A percentile compares a stretch with the other conserved stretches of the same genome.
Conservation (phyloP, 2,888 invertebrate species). For the Lepidochitona cinerea region DNA sequence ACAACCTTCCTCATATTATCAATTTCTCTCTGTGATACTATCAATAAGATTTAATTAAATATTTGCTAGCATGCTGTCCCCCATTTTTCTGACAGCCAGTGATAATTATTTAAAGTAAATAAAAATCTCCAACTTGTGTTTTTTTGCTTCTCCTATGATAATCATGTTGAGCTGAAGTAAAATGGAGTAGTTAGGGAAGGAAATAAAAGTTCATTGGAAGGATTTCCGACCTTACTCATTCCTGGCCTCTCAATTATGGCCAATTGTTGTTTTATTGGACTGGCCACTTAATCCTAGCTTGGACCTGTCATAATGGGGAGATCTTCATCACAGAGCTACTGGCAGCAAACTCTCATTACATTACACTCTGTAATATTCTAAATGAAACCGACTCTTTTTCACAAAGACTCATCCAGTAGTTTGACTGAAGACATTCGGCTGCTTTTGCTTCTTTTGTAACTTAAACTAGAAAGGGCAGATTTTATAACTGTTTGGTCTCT, state of each 20-base stretch:
- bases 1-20: background rate
- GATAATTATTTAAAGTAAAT: too few species aligned
- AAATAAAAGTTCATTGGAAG: too few species aligned
- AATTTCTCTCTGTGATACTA: background rate
- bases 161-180: too few species aligned
- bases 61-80: too few species aligned
- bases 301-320: conserved; percentile 5
- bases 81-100: too few species aligned
- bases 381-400: background rate
- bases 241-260: background rate
- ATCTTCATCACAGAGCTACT: background rate
- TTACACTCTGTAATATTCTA: background rate
- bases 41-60: background rate
- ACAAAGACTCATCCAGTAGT: background rate
- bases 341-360: conserved; percentile 1
- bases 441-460: too few species aligned
- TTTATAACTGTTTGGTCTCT: too few species aligned
- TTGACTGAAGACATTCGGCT: too few species aligned
- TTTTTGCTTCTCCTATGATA: too few species aligned
- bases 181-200: too few species aligned
- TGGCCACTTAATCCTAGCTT: background rate
- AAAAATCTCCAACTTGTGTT: too few species aligned
- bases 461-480: too few species aligned
- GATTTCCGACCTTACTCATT: background rate
- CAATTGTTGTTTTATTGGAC: conserved; percentile 5